Base-by-base conservation (phyloP, 2,888 invertebrate species). In the Troides aeacus region DNA sequence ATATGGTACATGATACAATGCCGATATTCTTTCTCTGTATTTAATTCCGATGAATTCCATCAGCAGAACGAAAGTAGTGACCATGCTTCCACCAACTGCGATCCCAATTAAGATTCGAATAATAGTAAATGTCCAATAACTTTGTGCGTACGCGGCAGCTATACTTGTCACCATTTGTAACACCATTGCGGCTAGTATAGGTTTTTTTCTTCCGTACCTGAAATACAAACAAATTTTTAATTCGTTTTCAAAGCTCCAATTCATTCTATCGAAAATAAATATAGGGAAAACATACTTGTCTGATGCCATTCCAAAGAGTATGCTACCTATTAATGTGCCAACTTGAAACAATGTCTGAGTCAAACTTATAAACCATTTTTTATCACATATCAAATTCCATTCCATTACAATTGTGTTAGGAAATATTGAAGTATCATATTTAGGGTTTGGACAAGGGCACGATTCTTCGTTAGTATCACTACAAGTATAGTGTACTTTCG, bases 81-180 rank as follows among this genome's bases (percentile, higher is more conserved):
- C 95, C 96, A 97, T 97, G 0, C 96, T 96, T 21, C 97, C 97
- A 62, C 97, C 97, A 0, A 96, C 96, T 1, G 96, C 95, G 75
- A 95, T 86, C 3, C 96, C 97, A 12, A 95, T 93, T 15, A 96
- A 78, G 79, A 97, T 95, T 72, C 97, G 79, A 65, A 96, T 86
- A 0, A 95, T 75, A 21, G 96, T 93, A 79, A 97, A 96, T 1
- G 84, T 76, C 92, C 91, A 92, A 71, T 78, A 93, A 64, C 94
- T 94, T 0, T 96, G 95, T 1, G 95, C 93, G 70, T 94, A 91
- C 0, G 96, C 95, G 5, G 96, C 95, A 0, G 90, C 89, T 24
- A 95, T 90, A 42, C 97, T 97, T 66, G 94, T 93, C 17, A 93
- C 76, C 18, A 96, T 88, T 89, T 97, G 97, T 62, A 97, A 84